Evolutionary conservation across 2,797 vertebrate species (phyloP), one percentile per base, ranked within the genome.

Genomic region (Chromobotia macracanthus): DNA sequence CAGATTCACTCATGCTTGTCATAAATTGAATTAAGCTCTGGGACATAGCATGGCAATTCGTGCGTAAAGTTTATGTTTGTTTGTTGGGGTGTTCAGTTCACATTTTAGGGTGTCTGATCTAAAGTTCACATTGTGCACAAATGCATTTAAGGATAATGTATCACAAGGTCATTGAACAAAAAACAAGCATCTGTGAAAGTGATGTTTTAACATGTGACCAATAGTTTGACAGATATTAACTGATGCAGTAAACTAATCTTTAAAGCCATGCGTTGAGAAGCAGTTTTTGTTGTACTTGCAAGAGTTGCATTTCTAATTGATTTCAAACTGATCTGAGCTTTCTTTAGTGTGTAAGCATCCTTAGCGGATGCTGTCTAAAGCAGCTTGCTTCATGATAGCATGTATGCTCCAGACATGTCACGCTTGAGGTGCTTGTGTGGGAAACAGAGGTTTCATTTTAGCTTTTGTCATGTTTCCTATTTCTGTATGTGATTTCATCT

Each of bases 1-100:
- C 13, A 55, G 38, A 46, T 46, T 63, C 55, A 51, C 75, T 60
- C 28, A 51, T 77, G 53, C 83, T 60, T 69, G 69, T 60, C 56
- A 46, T 75, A 58, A 70, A 67, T 77, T 41, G 19, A 71, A 75
- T 50, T 31, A 64, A 38, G 19, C 63, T 35, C 7, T 3, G 67
- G 56, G 80, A 71, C 58, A 68, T 28, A 28, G 3, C 11, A 5
- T 55, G 63, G 53, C 28, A 5, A 13, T 66, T 58, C 18, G 2
- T 31, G 53, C 65, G 2, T 48, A 16, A 55, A 50, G 16, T 11
- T 53, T 60, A n/a, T 38, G 18, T 35, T 64, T 18, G 13, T 25
- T 44, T 44, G 11, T 44, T 44, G 41, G 41, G 41, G 8, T 44
- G 41, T 44, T 1, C 41, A 44, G 16, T n/a, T 11, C 28, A 60